phyloP scores from a whole-genome alignment of 1,140 invertebrate genomes.

The Bombus superbus region DNA sequence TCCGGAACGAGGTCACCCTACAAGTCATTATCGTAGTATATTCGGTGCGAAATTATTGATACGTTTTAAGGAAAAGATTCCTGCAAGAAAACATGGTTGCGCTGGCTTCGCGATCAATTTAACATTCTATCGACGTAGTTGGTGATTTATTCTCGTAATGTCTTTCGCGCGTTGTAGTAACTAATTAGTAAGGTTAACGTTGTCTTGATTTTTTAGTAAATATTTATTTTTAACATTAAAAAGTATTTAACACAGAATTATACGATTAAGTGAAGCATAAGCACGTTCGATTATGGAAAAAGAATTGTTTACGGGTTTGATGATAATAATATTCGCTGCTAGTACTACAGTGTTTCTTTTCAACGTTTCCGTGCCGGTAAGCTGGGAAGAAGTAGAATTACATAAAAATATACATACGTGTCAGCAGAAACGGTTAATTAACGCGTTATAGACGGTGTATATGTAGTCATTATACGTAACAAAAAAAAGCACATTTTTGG shows the following conservation, averaged over 20 bases:
- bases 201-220: not conserved
- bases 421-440: too few relatives aligned
- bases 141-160: not conserved
- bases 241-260: not conserved
- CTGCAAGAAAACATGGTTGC: not conserved
- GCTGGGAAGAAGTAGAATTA: too few relatives aligned
- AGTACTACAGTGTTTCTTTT: not conserved
- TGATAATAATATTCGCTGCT: too few relatives aligned
- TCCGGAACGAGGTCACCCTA: not conserved
- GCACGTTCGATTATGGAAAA: not conserved
- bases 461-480: too few relatives aligned
- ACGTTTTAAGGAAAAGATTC: constrained; percentile 9
- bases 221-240: not conserved
- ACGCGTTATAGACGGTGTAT: too few relatives aligned
- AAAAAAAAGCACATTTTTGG: too few relatives aligned
- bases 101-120: not conserved
- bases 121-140: not conserved
- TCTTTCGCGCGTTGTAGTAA: not conserved
- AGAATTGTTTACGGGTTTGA: not conserved
- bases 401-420: not conserved
- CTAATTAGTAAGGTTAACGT: not conserved
- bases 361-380: not conserved
- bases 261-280: not conserved
- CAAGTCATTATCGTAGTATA: not conserved
- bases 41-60: not conserved